phyloP scores from a whole-genome alignment of 2,113 vertebrate species.

The Bungarus multicinctus region DNA sequence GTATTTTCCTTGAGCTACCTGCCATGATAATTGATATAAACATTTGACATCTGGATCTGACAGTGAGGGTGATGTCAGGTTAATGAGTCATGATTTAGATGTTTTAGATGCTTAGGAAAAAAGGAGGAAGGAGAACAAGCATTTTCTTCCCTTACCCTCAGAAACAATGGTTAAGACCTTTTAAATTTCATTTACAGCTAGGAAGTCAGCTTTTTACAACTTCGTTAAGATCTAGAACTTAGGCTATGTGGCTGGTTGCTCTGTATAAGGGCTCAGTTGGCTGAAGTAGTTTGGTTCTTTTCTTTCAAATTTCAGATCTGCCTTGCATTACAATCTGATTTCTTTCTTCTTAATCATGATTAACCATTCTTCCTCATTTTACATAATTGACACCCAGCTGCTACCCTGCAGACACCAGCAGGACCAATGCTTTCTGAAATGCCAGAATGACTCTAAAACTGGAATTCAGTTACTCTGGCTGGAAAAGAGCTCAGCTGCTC shows the following conservation, averaged over 20 bases:
- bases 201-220: background rate
- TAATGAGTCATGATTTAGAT: background rate
- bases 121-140: no score
- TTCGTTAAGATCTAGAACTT: background rate
- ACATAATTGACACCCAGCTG: background rate
- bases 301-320: background rate
- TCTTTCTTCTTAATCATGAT: background rate
- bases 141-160: background rate
- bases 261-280: background rate
- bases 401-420: background rate
- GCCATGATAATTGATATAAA: background rate
- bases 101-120: background rate
- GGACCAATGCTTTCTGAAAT: background rate
- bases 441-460: background rate
- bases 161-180: background rate
- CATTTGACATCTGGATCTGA: background rate
- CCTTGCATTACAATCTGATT: background rate
- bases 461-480: background rate
- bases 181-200: background rate
- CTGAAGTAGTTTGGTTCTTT: background rate
- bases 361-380: background rate
- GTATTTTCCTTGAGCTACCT: background rate
- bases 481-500: background rate
- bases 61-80: background rate
- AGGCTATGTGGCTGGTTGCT: background rate